Base-by-base conservation (phyloP, 2,113 vertebrate genomes). In the Myrmecobius fasciatus region DNA sequence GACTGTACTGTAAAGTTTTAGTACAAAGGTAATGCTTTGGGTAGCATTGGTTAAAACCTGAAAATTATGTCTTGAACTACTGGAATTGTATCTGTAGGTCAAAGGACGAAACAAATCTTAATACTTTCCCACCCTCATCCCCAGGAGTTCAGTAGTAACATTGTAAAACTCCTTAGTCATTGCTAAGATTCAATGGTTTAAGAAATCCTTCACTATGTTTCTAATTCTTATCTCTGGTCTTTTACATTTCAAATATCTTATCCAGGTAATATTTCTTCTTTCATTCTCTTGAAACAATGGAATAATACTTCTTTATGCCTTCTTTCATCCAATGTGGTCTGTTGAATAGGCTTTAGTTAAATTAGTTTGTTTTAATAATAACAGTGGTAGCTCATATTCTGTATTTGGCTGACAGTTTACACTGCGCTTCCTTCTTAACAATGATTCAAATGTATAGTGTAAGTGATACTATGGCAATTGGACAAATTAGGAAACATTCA, bases 11-110 rank as follows among this genome's bases (percentile, higher is more conserved):
- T 10, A 94, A 96, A 96, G 93, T 92, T 93, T 90, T 67, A 92
- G 67, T 83, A 94, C 26, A 43, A 56, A 93, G 2, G 1, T 48
- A 10, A 0, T 11, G 43, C n/a, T 46, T 17, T 5, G 25, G 2
- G 25, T 49, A 49, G 96, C 94, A 56, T 97, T 96, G 97, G 89
- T 52, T 47, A 22, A 53, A 9, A 43, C 67, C 67, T 83, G 67
- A 60, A 92, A 49, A 22, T 1, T 95, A 91, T 11, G 3, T 49
- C 93, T 89, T 11, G 25, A 93, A 51, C 92, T 53, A 28, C 2
- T 47, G 36, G 54, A 89, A 67, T 95, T 92, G 53, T 5, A 48
- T 89, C 83, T 52, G 28, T 20, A 53, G 52, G 43, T 90, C 56
- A 91, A 0, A 94, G 67, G 54, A 53, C 52, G 28, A 0, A 83